Percentiles rank a stretch among this genome's conserved stretches.
Evolutionary conservation across 2,888 invertebrate species (phyloP).

Genomic region (Cyaniris semiargus): DNA sequence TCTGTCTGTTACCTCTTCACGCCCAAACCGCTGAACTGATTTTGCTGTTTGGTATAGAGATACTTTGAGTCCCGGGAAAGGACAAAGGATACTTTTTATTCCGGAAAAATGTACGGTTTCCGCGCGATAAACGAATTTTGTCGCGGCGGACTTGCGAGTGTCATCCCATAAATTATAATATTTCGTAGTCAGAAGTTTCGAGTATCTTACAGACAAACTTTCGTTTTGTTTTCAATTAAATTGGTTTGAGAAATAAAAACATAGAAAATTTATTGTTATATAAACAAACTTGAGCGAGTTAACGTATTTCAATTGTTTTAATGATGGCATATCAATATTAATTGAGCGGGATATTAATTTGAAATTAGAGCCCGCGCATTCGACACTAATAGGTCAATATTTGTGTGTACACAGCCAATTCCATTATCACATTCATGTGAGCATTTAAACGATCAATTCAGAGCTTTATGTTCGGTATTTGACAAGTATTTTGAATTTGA

Average conservation of each 20-base stretch:
- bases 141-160: no score
- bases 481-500: neutral
- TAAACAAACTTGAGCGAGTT: neutral
- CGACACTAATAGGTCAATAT: slow-evolving; percentile 14
- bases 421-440: neutral
- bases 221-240: no score
- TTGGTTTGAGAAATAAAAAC: neutral
- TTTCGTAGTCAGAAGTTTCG: no score
- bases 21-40: no score
- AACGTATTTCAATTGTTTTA: neutral
- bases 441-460: neutral
- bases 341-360: slow-evolving; percentile 15
- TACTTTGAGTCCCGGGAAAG: no score
- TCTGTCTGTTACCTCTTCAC: no score
- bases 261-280: neutral
- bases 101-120: no score
- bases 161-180: no score
- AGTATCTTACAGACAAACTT: no score
- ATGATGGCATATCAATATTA: neutral
- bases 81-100: no score
- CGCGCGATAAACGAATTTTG: no score
- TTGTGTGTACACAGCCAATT: neutral
- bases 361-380: neutral
- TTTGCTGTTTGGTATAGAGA: no score
- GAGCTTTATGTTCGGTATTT: neutral